phyloP scores from a whole-genome alignment of 2,888 invertebrate species.

The Acheta domesticus region DNA sequence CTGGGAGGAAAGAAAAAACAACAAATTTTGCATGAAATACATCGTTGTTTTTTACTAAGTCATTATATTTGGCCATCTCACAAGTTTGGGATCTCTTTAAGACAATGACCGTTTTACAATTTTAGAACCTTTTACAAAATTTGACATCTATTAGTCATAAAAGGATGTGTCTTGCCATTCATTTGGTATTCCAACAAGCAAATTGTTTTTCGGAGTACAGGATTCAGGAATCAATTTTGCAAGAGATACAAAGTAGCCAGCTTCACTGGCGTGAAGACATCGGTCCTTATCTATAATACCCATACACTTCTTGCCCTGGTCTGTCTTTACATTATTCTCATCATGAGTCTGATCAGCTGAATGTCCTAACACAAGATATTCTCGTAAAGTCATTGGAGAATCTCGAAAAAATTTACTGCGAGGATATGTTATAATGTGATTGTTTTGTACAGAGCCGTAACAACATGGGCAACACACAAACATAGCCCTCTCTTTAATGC shows the following conservation, averaged over 20 bases:
- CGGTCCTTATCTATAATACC: constrained; percentile 83
- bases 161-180: constrained; percentile 31
- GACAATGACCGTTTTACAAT: too few relatives aligned
- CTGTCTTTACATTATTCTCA: constrained; percentile 61
- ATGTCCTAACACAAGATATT: constrained; percentile 80
- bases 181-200: constrained; percentile 65
- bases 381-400: constrained; percentile 46
- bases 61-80: too few relatives aligned
- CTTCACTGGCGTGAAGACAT: constrained; percentile 67
- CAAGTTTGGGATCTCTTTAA: too few relatives aligned
- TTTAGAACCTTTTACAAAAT: too few relatives aligned
- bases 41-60: too few relatives aligned
- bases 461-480: constrained; percentile 93
- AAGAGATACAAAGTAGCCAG: constrained; percentile 71
- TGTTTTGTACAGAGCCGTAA: constrained; percentile 82
- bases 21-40: too few relatives aligned
- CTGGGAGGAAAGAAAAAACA: too few relatives aligned
- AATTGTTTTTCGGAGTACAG: constrained; percentile 90
- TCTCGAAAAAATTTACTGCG: constrained; percentile 55
- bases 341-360: constrained; percentile 90
- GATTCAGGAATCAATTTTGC: constrained; percentile 72
- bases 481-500: constrained; percentile 68
- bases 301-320: constrained; percentile 83
- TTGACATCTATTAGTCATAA: background rate
- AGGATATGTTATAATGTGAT: constrained; percentile 78